Evolutionary conservation across 2,888 invertebrate genomes (phyloP), one percentile per base, ranked within the genome.

Genomic region (Subacronicta megacephala): DNA sequence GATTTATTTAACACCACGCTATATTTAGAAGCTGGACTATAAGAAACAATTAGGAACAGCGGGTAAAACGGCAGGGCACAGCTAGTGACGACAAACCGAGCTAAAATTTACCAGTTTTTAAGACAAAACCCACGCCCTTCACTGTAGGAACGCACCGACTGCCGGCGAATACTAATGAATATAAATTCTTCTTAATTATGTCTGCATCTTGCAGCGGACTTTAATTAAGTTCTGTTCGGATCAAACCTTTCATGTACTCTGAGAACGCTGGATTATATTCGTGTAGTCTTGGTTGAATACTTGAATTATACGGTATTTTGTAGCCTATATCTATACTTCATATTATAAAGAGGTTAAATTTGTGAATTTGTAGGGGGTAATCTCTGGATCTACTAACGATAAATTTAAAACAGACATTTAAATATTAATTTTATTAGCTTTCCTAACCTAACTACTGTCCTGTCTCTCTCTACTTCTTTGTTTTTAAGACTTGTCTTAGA

Each of bases 201-300:
- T 73, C 64, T 75, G 73, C 76, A 73, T 72, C 69, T 75, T 77
- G 74, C 67, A 65, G 50, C 46, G 38, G 38, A 49, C 45, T 55
- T 69, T 68, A 68, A 77, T 66, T 71, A 66, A 69, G 60, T 55
- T 45, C 18, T 33, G 36, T 45, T 44, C 18, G 12, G 35, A 7
- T 42, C 37, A 18, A 26, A 31, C 3, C 17, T 37, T 16, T 37
- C 5, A 16, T 12, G 38, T 41, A 18, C 18, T 36, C 51, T 13
- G 15, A 7, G 17, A 53, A 46, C 38, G 7, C 29, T 17, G 18
- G 16, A 56, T 37, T 59, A 35, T 20, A 36, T 44, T 29, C 35
- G 16, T 57, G 37, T 38, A 29, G 16, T 29, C 17, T 45, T 9
- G n/a, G n/a, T n/a, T 18, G 15, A 31, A 36, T 44, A 37, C n/a